phyloP scores from a whole-genome alignment of 2,113 vertebrate species.

The Opisthocomus hoazin region DNA sequence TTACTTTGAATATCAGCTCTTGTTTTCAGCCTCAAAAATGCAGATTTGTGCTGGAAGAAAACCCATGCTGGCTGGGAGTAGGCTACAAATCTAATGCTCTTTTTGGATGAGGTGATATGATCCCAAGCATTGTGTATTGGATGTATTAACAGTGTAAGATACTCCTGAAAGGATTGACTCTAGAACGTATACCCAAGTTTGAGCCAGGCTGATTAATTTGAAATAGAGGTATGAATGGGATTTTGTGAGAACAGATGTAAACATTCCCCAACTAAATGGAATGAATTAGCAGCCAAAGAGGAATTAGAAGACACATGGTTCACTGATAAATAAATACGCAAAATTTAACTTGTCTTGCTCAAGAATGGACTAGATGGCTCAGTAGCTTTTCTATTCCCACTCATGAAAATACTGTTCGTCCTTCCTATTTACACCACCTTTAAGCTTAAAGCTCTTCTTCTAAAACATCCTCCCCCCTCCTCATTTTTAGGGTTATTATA shows the following conservation, averaged over 20 bases:
- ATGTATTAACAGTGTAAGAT: not conserved
- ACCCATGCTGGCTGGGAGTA: not conserved
- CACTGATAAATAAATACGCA: not conserved
- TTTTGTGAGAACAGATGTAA: not conserved
- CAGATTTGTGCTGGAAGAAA: not conserved
- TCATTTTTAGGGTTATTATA: not conserved
- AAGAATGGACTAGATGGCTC: not conserved
- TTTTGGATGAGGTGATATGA: not conserved
- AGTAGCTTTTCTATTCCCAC: not conserved
- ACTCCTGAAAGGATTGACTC: not conserved
- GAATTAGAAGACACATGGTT: not conserved
- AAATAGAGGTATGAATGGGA: not conserved
- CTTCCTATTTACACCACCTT: not conserved
- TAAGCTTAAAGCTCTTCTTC: not conserved
- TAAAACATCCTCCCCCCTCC: not conserved
- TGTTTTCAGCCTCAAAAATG: not conserved
- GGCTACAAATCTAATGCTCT: not conserved
- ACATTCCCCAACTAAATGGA: not conserved
- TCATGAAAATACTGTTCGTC: not conserved
- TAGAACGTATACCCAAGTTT: not conserved
- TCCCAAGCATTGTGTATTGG: not conserved
- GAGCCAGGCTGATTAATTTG: not conserved
- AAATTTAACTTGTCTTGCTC: not conserved
- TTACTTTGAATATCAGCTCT: not conserved
- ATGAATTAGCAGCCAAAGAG: not conserved